Evolutionary conservation across 2,113 vertebrate genomes (phyloP).

Genomic region (Ariopsis seemanni): DNA sequence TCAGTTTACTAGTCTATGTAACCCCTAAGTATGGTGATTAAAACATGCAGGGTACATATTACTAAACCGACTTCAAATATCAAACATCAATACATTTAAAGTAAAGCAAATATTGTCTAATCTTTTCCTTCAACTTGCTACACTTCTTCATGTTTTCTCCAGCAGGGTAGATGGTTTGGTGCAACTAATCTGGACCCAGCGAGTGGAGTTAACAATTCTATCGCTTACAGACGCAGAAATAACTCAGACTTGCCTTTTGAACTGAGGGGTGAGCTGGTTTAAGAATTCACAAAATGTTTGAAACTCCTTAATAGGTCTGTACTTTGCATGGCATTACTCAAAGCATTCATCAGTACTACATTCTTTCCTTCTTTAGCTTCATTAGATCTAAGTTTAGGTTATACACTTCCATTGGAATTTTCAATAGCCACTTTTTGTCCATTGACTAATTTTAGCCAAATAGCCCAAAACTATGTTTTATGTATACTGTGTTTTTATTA

Average conservation of each 20-base stretch:
- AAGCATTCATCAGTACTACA: neutral
- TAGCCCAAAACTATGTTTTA: too few species aligned
- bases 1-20: neutral
- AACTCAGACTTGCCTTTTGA: conserved; percentile 77
- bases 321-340: neutral
- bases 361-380: neutral
- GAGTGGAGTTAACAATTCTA: conserved; percentile 56
- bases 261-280: conserved; percentile 78
- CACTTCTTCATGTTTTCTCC: conserved; percentile 33
- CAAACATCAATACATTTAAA: neutral
- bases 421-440: neutral
- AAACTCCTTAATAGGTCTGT: conserved; percentile 1
- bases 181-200: conserved; percentile 43
- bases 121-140: neutral
- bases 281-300: conserved; percentile 32
- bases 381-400: neutral
- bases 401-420: neutral
- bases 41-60: neutral
- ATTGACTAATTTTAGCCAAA: neutral
- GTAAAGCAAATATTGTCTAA: neutral
- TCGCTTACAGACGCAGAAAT: conserved; percentile 49
- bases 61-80: neutral
- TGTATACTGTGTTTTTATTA: too few species aligned
- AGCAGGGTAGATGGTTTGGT: conserved; percentile 50
- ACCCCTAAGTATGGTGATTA: neutral